These are phyloP conservation scores for Agonopterix alstromeriana DNA, from an alignment of 2,888 invertebrate genomes.

Conservation along the genomic window DNA sequence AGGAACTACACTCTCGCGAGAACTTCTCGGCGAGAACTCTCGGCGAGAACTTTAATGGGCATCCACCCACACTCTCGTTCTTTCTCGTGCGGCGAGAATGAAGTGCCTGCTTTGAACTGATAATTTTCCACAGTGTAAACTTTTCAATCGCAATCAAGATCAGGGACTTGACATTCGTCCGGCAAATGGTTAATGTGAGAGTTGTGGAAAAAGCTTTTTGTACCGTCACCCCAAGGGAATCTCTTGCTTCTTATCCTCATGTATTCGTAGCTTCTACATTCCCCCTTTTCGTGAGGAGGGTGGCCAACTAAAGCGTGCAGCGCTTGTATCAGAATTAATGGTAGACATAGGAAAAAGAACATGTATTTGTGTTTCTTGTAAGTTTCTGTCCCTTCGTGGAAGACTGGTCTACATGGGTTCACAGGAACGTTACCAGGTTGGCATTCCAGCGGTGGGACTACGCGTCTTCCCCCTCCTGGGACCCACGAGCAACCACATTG, in stretches of 20 bases:
- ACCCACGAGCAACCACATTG: constrained; percentile 29
- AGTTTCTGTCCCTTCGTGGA: constrained; percentile 35
- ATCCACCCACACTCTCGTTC: too few species aligned
- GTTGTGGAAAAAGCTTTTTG: constrained; percentile 90
- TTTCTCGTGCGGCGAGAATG: too few species aligned
- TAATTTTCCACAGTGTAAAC: not conserved
- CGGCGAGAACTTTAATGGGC: too few species aligned
- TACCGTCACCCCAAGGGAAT: constrained; percentile 95
- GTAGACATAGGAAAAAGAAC: constrained; percentile 40
- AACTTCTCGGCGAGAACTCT: too few species aligned
- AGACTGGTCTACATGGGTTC: constrained; percentile 40
- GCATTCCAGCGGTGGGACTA: constrained; percentile 37
- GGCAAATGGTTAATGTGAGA: constrained; percentile 78
- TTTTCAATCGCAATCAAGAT: constrained; percentile 42
- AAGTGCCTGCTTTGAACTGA: too few species aligned
- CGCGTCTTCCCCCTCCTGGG: constrained; percentile 31
- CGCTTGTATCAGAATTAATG: constrained; percentile 42
- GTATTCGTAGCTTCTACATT: constrained; percentile 81
- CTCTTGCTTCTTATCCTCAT: constrained; percentile 85
- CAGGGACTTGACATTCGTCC: constrained; percentile 49
- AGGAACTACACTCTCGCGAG: too few species aligned
- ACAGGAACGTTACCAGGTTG: constrained; percentile 32
- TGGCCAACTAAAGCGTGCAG: constrained; percentile 26
- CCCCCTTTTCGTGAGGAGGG: constrained; percentile 26
- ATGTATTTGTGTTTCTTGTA: constrained; percentile 48